Percentiles rank a stretch among this genome's conserved stretches.
Evolutionary conservation across 1,140 invertebrate species (phyloP).

Genomic region (Triops longicaudatus): DNA sequence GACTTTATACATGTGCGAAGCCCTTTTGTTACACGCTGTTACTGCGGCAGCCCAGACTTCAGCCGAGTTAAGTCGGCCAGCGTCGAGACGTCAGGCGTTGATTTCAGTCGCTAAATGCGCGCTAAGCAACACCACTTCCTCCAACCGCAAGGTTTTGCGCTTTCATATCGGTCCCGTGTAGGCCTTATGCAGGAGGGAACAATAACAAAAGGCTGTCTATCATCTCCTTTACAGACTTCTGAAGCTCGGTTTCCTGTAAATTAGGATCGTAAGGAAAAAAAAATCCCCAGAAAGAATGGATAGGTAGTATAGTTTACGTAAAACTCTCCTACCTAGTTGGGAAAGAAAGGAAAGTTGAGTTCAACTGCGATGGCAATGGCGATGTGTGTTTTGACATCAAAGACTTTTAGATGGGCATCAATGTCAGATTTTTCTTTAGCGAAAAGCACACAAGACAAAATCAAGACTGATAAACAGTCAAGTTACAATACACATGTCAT

Average conservation of each 20-base stretch:
- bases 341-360: neutral
- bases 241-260: neutral
- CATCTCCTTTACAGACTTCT: neutral
- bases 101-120: neutral
- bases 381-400: neutral
- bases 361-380: neutral
- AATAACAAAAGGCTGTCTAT: conserved; percentile 1
- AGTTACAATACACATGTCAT: neutral
- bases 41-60: neutral
- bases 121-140: neutral
- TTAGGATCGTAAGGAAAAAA: neutral
- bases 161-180: neutral
- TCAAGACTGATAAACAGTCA: neutral
- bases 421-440: neutral
- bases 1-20: conserved; percentile 7
- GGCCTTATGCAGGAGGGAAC: neutral
- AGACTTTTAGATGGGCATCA: neutral
- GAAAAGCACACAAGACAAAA: neutral
- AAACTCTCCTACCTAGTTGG: neutral
- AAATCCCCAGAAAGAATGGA: neutral
- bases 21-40: neutral
- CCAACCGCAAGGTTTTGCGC: neutral
- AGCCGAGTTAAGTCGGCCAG: neutral
- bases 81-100: neutral
- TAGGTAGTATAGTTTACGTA: neutral